These are phyloP conservation scores for Ditylenchus dipsaci DNA, from an alignment of 1,140 invertebrate genomes.

Conservation along the genomic window DNA sequence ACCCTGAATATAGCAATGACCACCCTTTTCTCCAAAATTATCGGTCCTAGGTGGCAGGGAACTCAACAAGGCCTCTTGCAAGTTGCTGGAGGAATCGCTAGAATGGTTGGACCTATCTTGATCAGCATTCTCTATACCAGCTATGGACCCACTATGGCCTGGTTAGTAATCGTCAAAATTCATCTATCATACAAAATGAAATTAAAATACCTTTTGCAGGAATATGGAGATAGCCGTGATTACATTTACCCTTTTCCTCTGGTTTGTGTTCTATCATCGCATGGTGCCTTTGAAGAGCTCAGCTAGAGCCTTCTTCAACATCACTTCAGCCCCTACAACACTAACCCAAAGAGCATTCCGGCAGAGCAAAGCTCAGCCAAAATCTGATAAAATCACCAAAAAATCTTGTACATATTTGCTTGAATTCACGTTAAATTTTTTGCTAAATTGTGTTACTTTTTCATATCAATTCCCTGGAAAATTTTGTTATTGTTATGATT, in stretches of 20 bases:
- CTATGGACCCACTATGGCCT: constrained; percentile 7
- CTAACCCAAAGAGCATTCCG: background rate
- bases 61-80: constrained; percentile 42
- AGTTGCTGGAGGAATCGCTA: background rate
- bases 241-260: background rate
- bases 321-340: background rate
- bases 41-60: constrained; percentile 45
- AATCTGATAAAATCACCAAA: too few species aligned
- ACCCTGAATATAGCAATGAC: constrained; percentile 32
- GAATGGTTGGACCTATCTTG: constrained; percentile 23
- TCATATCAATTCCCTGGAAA: too few species aligned
- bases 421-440: too few species aligned
- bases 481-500: too few species aligned
- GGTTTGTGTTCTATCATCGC: constrained; percentile 1
- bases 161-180: background rate
- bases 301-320: background rate
- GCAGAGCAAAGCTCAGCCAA: background rate
- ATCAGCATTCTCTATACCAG: constrained; percentile 19
- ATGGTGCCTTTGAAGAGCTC: constrained; percentile 1
- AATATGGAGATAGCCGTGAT: constrained; percentile 9
- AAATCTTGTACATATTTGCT: too few species aligned
- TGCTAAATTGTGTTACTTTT: too few species aligned
- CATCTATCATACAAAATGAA: background rate
- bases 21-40: constrained; percentile 42
- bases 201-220: background rate